These are phyloP conservation scores for Teleogryllus occipitalis DNA, from an alignment of 1,140 invertebrate species.

Conservation along the genomic window DNA sequence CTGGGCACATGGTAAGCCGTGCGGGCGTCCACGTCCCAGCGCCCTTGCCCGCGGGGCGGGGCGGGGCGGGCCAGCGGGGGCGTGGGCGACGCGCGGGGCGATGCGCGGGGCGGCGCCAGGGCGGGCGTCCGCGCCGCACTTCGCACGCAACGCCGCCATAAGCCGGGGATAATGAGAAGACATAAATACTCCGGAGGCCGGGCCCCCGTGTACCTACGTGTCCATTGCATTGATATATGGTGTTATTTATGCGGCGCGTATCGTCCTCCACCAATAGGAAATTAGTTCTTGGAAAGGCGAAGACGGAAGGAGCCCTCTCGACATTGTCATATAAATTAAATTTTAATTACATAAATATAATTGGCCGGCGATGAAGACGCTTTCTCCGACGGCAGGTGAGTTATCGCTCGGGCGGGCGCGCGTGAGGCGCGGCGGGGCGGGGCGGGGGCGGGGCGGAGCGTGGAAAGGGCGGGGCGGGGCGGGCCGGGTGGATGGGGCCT, in stretches of 20 bases:
- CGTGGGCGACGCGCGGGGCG: no score
- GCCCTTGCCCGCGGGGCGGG: no score
- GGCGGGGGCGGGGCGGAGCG: no score
- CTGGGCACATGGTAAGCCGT: no score
- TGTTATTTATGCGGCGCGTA: constrained; percentile 3
- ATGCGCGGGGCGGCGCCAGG: no score
- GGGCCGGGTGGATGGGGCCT: no score
- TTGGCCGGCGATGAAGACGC: background rate
- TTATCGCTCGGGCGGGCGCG: background rate
- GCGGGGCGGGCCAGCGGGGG: no score
- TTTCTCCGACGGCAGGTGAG: background rate
- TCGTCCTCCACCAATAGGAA: background rate
- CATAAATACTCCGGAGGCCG: background rate
- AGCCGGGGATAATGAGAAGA: background rate
- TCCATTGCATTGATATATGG: background rate
- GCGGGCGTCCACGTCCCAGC: no score
- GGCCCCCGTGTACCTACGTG: background rate
- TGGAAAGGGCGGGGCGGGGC: no score
- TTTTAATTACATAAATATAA: constrained; percentile 6
- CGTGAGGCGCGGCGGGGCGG: no score
- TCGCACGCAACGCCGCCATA: background rate
- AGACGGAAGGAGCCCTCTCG: background rate
- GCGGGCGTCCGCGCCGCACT: no score
- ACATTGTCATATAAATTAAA: background rate
- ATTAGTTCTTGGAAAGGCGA: background rate